Evolutionary conservation across 2,113 vertebrate genomes (phyloP).

Genomic region (Dasyornis broadbenti): DNA sequence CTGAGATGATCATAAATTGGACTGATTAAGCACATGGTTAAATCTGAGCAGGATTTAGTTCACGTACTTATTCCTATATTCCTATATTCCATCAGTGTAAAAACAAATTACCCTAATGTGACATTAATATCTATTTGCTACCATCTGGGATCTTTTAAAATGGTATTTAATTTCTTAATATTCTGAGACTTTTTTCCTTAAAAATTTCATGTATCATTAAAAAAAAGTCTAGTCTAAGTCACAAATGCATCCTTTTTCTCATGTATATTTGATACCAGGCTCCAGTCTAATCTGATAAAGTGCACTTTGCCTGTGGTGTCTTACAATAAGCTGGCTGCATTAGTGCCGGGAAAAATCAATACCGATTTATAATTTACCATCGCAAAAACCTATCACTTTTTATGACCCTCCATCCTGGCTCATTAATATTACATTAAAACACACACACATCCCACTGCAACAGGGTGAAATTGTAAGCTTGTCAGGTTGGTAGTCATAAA

Average conservation of each 20-base stretch:
- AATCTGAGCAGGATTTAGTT: constrained; percentile 11
- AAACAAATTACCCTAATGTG: constrained; percentile 69
- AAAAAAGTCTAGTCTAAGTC: constrained; percentile 79
- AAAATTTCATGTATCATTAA: constrained; percentile 77
- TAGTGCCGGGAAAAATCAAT: constrained; percentile 95
- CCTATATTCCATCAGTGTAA: constrained; percentile 52
- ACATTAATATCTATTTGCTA: constrained; percentile 65
- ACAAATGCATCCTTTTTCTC: constrained; percentile 84
- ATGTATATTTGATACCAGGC: constrained; percentile 90
- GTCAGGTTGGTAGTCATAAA: constrained; percentile 78
- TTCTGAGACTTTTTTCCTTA: constrained; percentile 64
- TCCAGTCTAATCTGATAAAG: constrained; percentile 92
- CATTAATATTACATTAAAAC: constrained; percentile 99
- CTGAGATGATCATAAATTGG: constrained; percentile 42
- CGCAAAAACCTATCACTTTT: constrained; percentile 95
- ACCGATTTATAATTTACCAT: constrained; percentile 99
- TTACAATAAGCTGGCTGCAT: constrained; percentile 87
- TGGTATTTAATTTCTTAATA: constrained; percentile 72
- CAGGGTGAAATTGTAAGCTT: constrained; percentile 75
- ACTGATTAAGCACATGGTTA: constrained; percentile 42
- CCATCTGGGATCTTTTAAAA: constrained; percentile 65
- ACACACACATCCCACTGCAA: constrained; percentile 74
- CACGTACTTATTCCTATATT: neutral
- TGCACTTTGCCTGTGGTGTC: constrained; percentile 87
- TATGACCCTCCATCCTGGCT: constrained; percentile 95